phyloP scores from a whole-genome alignment of 2,113 vertebrate species.

The Cheilinus undulatus region DNA sequence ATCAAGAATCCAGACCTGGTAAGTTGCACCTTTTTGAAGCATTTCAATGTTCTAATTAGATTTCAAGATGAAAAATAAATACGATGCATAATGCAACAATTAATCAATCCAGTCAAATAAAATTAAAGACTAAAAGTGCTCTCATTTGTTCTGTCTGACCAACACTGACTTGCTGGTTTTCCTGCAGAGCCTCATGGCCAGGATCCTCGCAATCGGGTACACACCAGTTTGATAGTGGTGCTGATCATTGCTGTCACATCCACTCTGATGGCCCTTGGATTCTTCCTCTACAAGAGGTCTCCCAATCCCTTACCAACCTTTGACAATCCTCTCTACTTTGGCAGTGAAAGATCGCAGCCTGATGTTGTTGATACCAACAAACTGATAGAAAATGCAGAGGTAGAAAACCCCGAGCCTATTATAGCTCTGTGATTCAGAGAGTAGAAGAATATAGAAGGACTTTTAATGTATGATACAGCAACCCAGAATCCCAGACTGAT shows the following conservation, averaged over 20 bases:
- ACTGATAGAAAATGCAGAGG: slow-evolving; percentile 75
- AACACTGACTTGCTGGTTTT: neutral
- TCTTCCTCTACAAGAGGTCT: slow-evolving; percentile 72
- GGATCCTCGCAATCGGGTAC: slow-evolving; percentile 49
- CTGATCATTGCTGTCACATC: slow-evolving; percentile 52
- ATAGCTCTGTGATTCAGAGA: slow-evolving; percentile 66
- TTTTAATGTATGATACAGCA: slow-evolving; percentile 14
- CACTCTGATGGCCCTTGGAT: slow-evolving; percentile 31
- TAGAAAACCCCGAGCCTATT: slow-evolving; percentile 68
- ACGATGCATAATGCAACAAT: neutral
- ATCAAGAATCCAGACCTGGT: slow-evolving; percentile 20
- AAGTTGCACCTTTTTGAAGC: slow-evolving; percentile 30
- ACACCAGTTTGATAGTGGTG: slow-evolving; percentile 68
- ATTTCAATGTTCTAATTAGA: neutral
- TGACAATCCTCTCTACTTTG: slow-evolving; percentile 75
- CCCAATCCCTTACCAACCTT: slow-evolving; percentile 67
- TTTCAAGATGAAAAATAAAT: too few relatives aligned
- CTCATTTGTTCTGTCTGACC: neutral
- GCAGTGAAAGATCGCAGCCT: slow-evolving; percentile 63
- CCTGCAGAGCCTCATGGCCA: slow-evolving; percentile 30
- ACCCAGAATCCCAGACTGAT: slow-evolving; percentile 16
- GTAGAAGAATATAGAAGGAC: slow-evolving; percentile 13
- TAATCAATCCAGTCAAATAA: neutral
- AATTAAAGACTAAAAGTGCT: neutral
- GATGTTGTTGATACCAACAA: slow-evolving; percentile 78